Conservation (phyloP, 2,113 vertebrate genomes). For the Melanerpes formicivorus region DNA sequence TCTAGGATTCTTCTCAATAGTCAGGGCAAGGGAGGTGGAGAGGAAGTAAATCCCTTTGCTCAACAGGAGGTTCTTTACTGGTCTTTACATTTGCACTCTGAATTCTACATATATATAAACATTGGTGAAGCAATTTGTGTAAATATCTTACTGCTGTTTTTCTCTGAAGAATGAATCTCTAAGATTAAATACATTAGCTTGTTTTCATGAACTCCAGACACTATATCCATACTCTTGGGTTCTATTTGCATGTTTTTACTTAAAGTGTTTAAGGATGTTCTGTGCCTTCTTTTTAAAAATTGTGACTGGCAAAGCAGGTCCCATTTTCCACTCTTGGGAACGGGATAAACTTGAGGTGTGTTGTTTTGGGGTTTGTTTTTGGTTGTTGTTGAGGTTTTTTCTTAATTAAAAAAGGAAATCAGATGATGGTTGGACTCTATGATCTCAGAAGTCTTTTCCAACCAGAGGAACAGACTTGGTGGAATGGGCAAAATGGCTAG, state of each 20-base stretch:
- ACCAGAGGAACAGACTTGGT: no score
- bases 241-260: background rate
- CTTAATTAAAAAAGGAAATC: background rate
- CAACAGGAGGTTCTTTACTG: background rate
- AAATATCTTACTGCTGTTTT: background rate
- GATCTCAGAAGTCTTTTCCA: no score
- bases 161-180: background rate
- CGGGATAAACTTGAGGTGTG: fast-evolving
- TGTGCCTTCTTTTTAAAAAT: background rate
- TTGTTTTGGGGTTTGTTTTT: background rate
- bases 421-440: no score
- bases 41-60: background rate
- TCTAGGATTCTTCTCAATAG: background rate
- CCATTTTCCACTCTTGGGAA: background rate
- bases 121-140: background rate
- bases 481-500: no score
- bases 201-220: background rate
- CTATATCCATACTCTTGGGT: background rate
- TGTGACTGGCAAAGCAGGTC: background rate
- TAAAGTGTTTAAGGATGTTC: background rate
- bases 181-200: background rate
- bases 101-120: background rate
- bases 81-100: background rate
- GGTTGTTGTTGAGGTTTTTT: background rate
- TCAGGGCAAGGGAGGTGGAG: background rate